Evolutionary conservation across 1,140 invertebrate genomes (phyloP).

Genomic region (Bradynema listronoti): DNA sequence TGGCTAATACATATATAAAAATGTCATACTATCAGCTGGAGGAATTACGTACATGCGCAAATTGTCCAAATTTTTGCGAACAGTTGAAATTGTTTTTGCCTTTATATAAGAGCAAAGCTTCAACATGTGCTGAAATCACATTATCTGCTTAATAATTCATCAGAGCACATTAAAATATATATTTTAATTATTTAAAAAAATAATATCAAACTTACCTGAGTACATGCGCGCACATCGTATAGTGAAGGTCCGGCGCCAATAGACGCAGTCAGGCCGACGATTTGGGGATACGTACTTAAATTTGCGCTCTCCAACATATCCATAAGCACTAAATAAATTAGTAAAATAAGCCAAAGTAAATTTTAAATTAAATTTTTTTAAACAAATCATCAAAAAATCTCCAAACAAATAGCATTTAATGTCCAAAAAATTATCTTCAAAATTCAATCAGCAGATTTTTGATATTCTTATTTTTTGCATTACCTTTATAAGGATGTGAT

Average conservation of each 20-base stretch:
- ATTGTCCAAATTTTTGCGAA: constrained; percentile 28
- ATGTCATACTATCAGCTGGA: constrained; percentile 21
- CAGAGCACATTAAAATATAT: not conserved
- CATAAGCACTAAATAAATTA: constrained; percentile 36
- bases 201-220: not conserved
- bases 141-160: not conserved
- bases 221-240: constrained; percentile 11
- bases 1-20: constrained; percentile 2
- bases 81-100: constrained; percentile 31
- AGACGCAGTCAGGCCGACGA: constrained; percentile 46
- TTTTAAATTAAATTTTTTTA: no score
- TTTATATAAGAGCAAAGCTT: constrained; percentile 20
- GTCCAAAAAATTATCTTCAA: no score
- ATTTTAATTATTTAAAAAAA: constrained; percentile 1
- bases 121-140: constrained; percentile 25
- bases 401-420: no score
- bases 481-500: constrained; percentile 40
- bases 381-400: not conserved
- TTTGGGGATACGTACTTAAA: constrained; percentile 18
- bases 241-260: constrained; percentile 32
- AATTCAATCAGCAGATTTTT: no score
- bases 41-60: constrained; percentile 16
- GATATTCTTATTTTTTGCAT: no score
- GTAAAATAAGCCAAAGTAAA: no score
- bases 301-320: constrained; percentile 22